Conservation (phyloP, 2,113 vertebrate species). For the Thryonomys swinderianus region DNA sequence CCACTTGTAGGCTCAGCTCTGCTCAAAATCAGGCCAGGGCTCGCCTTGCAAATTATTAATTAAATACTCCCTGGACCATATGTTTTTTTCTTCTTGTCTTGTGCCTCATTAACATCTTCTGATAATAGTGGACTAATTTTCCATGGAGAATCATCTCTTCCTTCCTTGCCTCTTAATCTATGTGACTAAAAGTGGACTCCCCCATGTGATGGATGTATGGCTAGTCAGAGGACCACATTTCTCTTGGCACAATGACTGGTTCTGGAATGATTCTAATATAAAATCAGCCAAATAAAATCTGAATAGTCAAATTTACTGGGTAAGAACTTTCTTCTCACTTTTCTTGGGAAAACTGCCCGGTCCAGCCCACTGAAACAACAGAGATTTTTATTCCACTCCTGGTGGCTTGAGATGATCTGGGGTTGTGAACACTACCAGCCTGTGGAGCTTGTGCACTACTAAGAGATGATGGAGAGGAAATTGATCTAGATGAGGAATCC, state of each 20-base stretch:
- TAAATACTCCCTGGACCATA: not conserved
- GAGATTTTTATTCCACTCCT: not conserved
- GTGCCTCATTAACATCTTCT: not conserved
- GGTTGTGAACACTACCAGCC: not conserved
- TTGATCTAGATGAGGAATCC: not conserved
- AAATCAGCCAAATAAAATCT: constrained; percentile 8
- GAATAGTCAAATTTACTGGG: not conserved
- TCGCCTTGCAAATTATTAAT: not conserved
- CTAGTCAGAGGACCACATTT: not conserved
- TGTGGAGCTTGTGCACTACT: not conserved
- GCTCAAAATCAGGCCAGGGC: not conserved
- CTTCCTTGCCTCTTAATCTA: not conserved
- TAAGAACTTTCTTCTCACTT: not conserved
- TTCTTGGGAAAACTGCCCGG: not conserved
- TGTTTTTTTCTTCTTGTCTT: not conserved
- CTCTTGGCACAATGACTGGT: not conserved
- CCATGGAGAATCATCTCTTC: not conserved
- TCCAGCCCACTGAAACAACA: not conserved
- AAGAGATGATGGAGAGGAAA: not conserved
- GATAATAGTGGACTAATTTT: not conserved
- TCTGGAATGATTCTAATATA: constrained; percentile 6
- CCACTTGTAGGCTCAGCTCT: not conserved
- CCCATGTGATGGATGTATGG: not conserved
- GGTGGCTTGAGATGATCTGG: not conserved
- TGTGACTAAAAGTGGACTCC: not conserved